These are phyloP conservation scores for Apus apus DNA, from an alignment of 2,113 vertebrate genomes.

Conservation along the genomic window DNA sequence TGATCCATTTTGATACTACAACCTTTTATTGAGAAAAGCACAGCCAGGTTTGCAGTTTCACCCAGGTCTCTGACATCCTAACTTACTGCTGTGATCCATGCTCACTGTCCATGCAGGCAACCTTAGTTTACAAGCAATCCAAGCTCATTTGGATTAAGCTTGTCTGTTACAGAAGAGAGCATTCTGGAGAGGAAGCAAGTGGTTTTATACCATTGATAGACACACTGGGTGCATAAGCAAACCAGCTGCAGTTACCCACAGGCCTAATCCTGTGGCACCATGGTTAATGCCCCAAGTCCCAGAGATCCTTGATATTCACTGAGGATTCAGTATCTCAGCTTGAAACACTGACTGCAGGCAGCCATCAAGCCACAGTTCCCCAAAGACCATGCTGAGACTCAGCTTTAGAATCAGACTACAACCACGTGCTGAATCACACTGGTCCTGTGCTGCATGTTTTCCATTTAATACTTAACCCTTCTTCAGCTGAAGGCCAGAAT, in stretches of 20 bases:
- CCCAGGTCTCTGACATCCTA: neutral
- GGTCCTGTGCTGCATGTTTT: neutral
- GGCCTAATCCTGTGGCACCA: neutral
- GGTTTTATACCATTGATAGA: neutral
- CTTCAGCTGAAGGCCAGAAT: neutral
- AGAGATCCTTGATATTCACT: neutral
- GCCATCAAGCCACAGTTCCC: neutral
- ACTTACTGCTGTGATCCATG: neutral
- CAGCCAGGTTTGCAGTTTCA: neutral
- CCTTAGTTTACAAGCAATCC: neutral
- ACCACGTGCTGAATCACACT: slow-evolving; percentile 25
- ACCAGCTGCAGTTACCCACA: neutral
- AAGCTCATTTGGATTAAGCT: neutral
- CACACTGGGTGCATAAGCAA: neutral
- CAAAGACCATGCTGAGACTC: neutral
- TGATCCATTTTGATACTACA: neutral
- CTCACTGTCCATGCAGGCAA: neutral
- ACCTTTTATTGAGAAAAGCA: neutral
- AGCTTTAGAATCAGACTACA: slow-evolving; percentile 7
- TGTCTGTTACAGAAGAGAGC: neutral
- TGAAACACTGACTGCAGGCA: neutral
- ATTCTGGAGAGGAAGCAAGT: neutral
- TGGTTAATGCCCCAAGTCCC: neutral
- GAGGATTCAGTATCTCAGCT: neutral
- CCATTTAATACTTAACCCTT: slow-evolving; percentile 15